Base-by-base conservation (phyloP, 2,797 vertebrate species). In the Leptoclinus maculatus region DNA sequence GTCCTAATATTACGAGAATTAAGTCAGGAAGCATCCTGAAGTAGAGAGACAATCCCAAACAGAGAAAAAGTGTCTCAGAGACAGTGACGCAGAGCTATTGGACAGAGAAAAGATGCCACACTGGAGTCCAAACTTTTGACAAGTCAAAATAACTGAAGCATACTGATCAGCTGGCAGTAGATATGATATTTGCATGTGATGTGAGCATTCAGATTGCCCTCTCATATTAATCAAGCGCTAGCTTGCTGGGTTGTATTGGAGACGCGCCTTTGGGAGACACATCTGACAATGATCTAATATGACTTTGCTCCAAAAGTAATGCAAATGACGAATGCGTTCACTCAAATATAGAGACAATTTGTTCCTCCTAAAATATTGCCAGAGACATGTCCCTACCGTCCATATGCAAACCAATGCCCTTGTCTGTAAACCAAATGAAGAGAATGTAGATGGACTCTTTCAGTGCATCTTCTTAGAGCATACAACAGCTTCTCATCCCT, bases 401-500 rank as follows among this genome's bases (percentile, higher is more conserved):
- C 57, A 59, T 59, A 58, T 36, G 9, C 29, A 36, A 59, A 36
- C 10, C 5, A n/a, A 14, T 6, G 34, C 34, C 34, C 58, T 38
- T 60, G 21, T 60, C n/a, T 39, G 13, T 39, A 39, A 75, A 60
- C 29, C 43, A 72, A 74, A 85, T 66, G 16, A 72, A 60, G 1
- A 82, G 14, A 69, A n/a, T 62, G 12, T 62, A 73, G 63, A 70
- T n/a, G 62, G 47, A 71, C 68, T 65, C 4, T 54, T 38, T 51
- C 41, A 53, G 56, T 67, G 47, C 47, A 67, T 73, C 74, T 25
- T 23, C 23, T 25, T 25, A 14, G 47, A 67, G 17, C 34, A 78
- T 80, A 79, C 78, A 70, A 56, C 65, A 73, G 69, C 77, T 76
- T 80, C 72, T 82, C 68, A 41, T 19, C 53, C 58, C 29, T 79